Base-by-base conservation (phyloP, 2,888 invertebrate genomes). In the Cecidostiba fungosa region DNA sequence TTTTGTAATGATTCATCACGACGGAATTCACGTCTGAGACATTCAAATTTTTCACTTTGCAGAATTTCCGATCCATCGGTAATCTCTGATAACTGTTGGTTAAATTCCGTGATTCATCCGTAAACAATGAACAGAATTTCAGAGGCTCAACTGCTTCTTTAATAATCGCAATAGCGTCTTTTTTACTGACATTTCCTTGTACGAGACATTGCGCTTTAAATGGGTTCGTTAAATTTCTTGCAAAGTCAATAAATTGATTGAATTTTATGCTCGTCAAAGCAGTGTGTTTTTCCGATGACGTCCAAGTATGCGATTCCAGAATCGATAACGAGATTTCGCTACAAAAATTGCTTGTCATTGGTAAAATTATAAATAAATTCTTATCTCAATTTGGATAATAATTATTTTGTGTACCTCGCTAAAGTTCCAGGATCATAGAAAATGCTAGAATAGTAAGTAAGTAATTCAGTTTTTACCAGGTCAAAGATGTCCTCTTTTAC, bases 1-100 rank as follows among this genome's bases (percentile, higher is more conserved):
- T 95, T 93, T 98, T 98, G 94, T 98, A 98, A 94, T 98, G 98
- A 94, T 98, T 98, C 19, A 96, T 96, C 59, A 98, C 95, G 80
- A 97, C 95, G 19, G 97, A 97, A 94, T 98, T 98, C 0, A 95
- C 94, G 89, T 98, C 97, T 3, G 94, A 94, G 5, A 94, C 93
- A 93, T 98, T 97, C 81, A 97, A 95, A 32, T 96, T 96, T 90
- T 95, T 93, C 73, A 97, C 95, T 69, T 96, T 94, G 80, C 96
- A 95, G 95, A 95, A 96, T 74, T 94, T 94, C 87, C 95, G 95
- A 12, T 97, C 97, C 0, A 85, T 96, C 0, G 97, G 97, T 80
- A 98, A 89, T 91, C 19, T 50, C 10, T 96, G n/a, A n/a, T 94
- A 86, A 94, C 94, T 0, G 97, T 95, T 29, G 5, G 29, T 72